Evolutionary conservation across 23 tunicate species (phyloP), one percentile per base, ranked within the genome.

Genomic region (Ciona savignyi): DNA sequence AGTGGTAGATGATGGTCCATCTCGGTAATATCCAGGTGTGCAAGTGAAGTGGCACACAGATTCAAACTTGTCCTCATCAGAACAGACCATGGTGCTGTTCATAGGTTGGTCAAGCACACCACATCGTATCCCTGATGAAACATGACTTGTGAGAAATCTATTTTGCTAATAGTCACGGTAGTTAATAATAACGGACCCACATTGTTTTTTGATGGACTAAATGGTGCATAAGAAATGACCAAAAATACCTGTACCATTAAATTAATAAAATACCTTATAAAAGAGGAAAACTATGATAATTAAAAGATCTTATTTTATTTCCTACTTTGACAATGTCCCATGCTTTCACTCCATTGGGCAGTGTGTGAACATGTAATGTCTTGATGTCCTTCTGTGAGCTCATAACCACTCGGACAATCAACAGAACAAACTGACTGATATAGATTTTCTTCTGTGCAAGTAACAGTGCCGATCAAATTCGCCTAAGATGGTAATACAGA

Each of bases 241-340:
- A n/a, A n/a, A n/a, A n/a, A n/a, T n/a, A n/a, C n/a, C n/a, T n/a
- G n/a, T n/a, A n/a, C n/a, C n/a, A n/a, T n/a, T n/a, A n/a, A n/a
- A n/a, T n/a, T n/a, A n/a, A n/a, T n/a, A n/a, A n/a, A n/a, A n/a
- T n/a, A n/a, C n/a, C n/a, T n/a, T n/a, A n/a, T n/a, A n/a, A n/a
- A n/a, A n/a, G n/a, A n/a, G n/a, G n/a, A n/a, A n/a, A n/a, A n/a
- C n/a, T n/a, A n/a, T n/a, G n/a, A n/a, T n/a, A n/a, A n/a, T 49
- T 11, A 49, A 11, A 11, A 49, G 20, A 11, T 49, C 20, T 49
- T 49, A 11, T 49, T 49, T 0, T 66, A 0, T 66, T n/a, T 0
- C 89, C 63, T 77, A 84, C 89, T 77, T 77, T 69, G 81, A 49
- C 89, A 84, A 63, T 33, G 42, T 63, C 89, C 89, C 1, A 77